Evolutionary conservation across 2,797 vertebrate species (phyloP), one percentile per base, ranked within the genome.

Genomic region (Caiman crocodilus): DNA sequence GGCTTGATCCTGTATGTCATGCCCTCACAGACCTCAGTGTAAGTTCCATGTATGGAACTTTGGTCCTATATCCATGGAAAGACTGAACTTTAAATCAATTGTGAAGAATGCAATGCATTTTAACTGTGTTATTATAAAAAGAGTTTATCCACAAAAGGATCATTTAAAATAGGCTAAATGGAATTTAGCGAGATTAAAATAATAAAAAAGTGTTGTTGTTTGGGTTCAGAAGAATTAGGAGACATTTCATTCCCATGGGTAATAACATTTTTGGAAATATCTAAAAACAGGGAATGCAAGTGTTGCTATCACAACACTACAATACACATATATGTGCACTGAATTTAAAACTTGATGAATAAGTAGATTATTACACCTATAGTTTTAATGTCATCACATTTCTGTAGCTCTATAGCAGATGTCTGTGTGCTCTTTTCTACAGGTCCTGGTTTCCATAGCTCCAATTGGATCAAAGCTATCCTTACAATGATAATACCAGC

Each of bases 361-460:
- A 96, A 90, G 79, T n/a, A 86, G 73, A 94, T 91, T 14, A 0
- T 89, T 94, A 65, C 89, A 79, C 85, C 79, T 96, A 94, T 96
- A 90, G 82, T 90, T 96, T 93, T 77, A 94, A 94, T 94, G 64
- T 86, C 90, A 84, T 95, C 69, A 80, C 84, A 84, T 83, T 96
- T 94, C 93, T 90, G 35, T 85, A 96, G 87, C 91, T 94, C 87
- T 96, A 96, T 96, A 93, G 69, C 96, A 97, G 94, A 97, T 93
- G 94, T 90, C 74, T 75, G 20, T 1, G 21, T n/a, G 30, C 5
- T 7, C 77, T 82, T 86, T 84, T 90, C 89, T 81, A 80, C 10
- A 85, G 81, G 76, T 79, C 74, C 87, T 87, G 59, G 85, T 96
- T 97, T 97, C 94, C 93, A 96, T 87, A 94, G 87, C 85, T 95